Evolutionary conservation across 2,888 invertebrate species (phyloP).

Genomic region (Sarcophaga carnaria): DNA sequence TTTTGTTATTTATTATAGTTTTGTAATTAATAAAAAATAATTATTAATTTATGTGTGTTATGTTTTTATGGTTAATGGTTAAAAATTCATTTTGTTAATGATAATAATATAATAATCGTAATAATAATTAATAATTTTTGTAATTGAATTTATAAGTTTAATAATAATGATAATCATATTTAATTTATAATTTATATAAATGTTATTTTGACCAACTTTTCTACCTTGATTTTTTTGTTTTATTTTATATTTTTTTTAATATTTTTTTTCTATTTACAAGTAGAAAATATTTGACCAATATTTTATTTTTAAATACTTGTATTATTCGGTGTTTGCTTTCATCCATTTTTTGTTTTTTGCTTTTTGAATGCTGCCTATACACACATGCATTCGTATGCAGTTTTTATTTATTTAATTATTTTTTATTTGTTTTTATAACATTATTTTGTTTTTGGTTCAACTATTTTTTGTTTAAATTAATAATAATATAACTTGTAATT

Average conservation of each 20-base stretch:
- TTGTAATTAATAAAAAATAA: conserved; percentile 61
- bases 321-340: conserved; percentile 73
- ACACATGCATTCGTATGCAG: conserved; percentile 69
- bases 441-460: conserved; percentile 53
- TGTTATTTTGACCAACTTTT: conserved; percentile 55
- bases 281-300: conserved; percentile 67
- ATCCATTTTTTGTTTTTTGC: conserved; percentile 71
- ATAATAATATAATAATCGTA: conserved; percentile 66
- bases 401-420: conserved; percentile 53
- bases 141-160: conserved; percentile 67
- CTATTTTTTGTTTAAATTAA: conserved; percentile 48
- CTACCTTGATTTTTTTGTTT: conserved; percentile 51
- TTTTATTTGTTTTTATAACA: conserved; percentile 56
- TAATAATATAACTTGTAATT: conserved; percentile 62
- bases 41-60: conserved; percentile 46
- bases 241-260: conserved; percentile 26
- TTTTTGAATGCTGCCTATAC: conserved; percentile 69
- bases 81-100: conserved; percentile 68
- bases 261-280: conserved; percentile 63
- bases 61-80: conserved; percentile 44
- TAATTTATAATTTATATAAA: conserved; percentile 18
- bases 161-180: conserved; percentile 47
- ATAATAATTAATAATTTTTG: conserved; percentile 53
- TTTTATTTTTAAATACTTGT: conserved; percentile 68
- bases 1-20: conserved; percentile 48